Evolutionary conservation across 1,140 invertebrate species (phyloP).

Genomic region (Adelges cooleyi): DNA sequence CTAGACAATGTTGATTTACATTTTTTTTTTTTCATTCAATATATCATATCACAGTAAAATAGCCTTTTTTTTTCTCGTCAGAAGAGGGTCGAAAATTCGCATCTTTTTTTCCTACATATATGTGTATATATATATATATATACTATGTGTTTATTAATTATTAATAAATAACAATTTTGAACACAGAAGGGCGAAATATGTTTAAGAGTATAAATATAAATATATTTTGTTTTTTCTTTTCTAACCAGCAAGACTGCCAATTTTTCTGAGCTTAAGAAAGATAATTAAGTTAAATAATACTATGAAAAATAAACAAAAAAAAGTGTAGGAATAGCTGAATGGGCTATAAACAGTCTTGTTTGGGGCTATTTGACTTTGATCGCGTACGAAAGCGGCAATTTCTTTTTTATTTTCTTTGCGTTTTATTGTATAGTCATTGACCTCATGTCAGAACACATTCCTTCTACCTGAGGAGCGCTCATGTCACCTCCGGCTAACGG

Average conservation of each 20-base stretch:
- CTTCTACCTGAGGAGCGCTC: constrained; percentile 12
- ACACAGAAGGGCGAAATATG: constrained; percentile 19
- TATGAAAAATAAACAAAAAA: constrained; percentile 13
- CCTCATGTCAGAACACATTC: constrained; percentile 21
- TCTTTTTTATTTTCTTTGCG: neutral
- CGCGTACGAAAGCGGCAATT: constrained; percentile 8
- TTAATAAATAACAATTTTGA: constrained; percentile 27
- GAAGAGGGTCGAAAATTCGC: constrained; percentile 14
- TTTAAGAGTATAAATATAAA: constrained; percentile 23
- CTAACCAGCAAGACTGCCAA: neutral
- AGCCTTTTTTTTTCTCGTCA: constrained; percentile 26
- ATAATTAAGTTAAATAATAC: constrained; percentile 24
- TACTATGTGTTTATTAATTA: constrained; percentile 15
- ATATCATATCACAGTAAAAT: constrained; percentile 21
- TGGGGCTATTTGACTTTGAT: constrained; percentile 19
- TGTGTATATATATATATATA: too few species aligned
- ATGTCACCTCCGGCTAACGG: constrained; percentile 1
- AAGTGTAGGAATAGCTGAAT: neutral
- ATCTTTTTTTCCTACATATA: neutral
- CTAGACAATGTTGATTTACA: constrained; percentile 1
- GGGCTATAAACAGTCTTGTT: constrained; percentile 5
- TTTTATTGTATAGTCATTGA: constrained; percentile 7
- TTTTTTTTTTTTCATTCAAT: too few species aligned
- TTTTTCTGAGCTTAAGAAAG: constrained; percentile 7
- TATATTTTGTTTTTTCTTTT: constrained; percentile 14